Evolutionary conservation across 2,888 invertebrate species (phyloP).

Genomic region (Hydroisotoma schaefferi): DNA sequence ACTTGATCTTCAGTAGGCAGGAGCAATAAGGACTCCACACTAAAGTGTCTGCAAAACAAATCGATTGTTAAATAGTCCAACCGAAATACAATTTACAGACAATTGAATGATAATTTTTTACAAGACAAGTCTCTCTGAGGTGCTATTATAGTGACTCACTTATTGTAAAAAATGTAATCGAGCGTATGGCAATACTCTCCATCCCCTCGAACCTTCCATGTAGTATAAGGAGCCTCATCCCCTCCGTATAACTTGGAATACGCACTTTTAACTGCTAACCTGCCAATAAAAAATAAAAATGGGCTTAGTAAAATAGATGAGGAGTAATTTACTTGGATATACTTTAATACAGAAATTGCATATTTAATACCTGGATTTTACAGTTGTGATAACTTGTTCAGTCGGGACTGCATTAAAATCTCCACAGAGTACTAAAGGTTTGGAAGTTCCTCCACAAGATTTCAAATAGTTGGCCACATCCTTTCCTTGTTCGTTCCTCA

Average conservation of each 20-base stretch:
- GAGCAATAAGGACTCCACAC: constrained; percentile 58
- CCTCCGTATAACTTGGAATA: constrained; percentile 51
- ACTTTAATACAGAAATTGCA: not conserved
- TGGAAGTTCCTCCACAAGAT: constrained; percentile 50
- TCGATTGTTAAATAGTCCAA: not conserved
- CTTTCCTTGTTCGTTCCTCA: constrained; percentile 68
- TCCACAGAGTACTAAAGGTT: constrained; percentile 66
- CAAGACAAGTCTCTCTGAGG: not conserved
- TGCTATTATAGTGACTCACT: constrained; percentile 51
- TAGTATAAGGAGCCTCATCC: constrained; percentile 64
- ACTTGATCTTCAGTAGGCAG: constrained; percentile 66
- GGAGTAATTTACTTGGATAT: constrained; percentile 6
- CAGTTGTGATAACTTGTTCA: constrained; percentile 66
- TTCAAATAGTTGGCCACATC: constrained; percentile 53
- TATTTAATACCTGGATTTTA: constrained; percentile 52
- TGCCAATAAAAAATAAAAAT: constrained; percentile 18
- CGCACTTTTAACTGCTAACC: constrained; percentile 50
- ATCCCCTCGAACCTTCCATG: constrained; percentile 69
- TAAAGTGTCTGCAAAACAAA: constrained; percentile 52
- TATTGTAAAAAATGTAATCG: constrained; percentile 69
- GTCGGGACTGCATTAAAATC: constrained; percentile 73
- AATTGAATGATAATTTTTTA: no score
- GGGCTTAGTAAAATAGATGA: not conserved
- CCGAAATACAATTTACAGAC: not conserved
- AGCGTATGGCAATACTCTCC: constrained; percentile 70